Conservation (phyloP, 1,140 invertebrate genomes). For the Pseudomyrmex cubaensis region DNA sequence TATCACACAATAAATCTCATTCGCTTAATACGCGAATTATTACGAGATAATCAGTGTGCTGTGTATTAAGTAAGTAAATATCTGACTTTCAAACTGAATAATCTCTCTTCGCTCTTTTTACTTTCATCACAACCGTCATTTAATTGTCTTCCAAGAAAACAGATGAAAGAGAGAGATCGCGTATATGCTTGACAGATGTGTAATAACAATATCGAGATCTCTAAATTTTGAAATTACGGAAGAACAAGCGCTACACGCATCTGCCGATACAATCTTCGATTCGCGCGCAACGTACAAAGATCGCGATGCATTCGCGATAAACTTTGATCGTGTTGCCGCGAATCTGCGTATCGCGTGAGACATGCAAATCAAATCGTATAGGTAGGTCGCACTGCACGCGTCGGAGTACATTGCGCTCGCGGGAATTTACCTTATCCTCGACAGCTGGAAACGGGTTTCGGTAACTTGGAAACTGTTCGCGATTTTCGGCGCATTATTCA, state of each 20-base stretch:
- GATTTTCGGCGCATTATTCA: conserved; percentile 47
- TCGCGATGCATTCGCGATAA: not conserved
- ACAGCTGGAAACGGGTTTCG: conserved; percentile 23
- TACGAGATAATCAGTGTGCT: no score
- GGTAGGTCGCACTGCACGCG: not conserved
- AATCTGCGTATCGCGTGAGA: conserved; percentile 3
- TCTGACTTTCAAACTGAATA: no score
- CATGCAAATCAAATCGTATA: conserved; percentile 23
- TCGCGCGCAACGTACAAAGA: not conserved
- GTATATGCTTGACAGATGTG: not conserved
- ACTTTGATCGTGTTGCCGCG: not conserved
- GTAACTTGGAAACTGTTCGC: conserved; percentile 27
- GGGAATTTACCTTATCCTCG: conserved; percentile 3
- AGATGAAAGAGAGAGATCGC: no score
- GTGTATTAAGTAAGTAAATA: no score
- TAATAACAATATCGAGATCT: not conserved
- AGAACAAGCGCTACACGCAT: no score
- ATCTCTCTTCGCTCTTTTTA: no score
- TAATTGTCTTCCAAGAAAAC: no score
- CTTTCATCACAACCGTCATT: no score
- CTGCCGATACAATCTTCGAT: not conserved
- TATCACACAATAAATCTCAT: not conserved
- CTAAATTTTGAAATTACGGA: not conserved
- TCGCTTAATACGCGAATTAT: no score
- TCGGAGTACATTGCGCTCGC: not conserved